Evolutionary conservation across 2,888 invertebrate species (phyloP).

Genomic region (Malachius bipustulatus): DNA sequence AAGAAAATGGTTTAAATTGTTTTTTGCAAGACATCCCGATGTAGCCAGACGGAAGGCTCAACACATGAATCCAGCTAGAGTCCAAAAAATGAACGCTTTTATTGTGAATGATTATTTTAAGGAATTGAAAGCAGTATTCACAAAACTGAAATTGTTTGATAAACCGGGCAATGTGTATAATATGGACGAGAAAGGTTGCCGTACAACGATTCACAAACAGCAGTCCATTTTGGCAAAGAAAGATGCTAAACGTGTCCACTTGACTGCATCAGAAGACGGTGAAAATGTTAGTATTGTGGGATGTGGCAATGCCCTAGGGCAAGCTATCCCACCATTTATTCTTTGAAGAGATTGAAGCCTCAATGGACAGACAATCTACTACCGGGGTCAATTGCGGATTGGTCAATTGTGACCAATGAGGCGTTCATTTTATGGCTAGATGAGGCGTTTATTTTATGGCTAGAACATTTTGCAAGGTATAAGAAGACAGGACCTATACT

Average conservation of each 20-base stretch:
- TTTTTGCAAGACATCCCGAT: conserved; percentile 19
- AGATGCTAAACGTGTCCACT: conserved; percentile 21
- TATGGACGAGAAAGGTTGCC: conserved; percentile 24
- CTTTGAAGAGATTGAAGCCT: conserved; percentile 16
- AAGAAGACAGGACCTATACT: conserved; percentile 17
- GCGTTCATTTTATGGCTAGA: conserved; percentile 17
- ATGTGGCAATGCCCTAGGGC: conserved; percentile 22
- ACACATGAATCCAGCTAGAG: conserved; percentile 23
- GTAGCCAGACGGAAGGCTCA: conserved; percentile 22
- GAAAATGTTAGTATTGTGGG: conserved; percentile 24
- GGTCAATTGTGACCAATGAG: conserved; percentile 16
- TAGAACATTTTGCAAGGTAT: conserved; percentile 19
- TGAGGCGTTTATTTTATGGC: no score
- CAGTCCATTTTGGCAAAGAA: conserved; percentile 17
- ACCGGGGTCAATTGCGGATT: conserved; percentile 14
- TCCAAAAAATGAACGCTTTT: conserved; percentile 21
- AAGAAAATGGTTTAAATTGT: conserved; percentile 19
- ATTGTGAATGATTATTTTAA: conserved; percentile 23
- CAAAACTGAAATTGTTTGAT: conserved; percentile 17
- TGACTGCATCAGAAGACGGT: conserved; percentile 21
- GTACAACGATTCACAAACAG: conserved; percentile 18
- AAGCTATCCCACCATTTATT: conserved; percentile 21
- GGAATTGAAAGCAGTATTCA: conserved; percentile 19
- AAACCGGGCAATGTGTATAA: conserved; percentile 24
- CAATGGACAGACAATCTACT: conserved; percentile 16